Evolutionary conservation across 2,113 vertebrate species (phyloP).

Genomic region (Brachypteracias leptosomus): DNA sequence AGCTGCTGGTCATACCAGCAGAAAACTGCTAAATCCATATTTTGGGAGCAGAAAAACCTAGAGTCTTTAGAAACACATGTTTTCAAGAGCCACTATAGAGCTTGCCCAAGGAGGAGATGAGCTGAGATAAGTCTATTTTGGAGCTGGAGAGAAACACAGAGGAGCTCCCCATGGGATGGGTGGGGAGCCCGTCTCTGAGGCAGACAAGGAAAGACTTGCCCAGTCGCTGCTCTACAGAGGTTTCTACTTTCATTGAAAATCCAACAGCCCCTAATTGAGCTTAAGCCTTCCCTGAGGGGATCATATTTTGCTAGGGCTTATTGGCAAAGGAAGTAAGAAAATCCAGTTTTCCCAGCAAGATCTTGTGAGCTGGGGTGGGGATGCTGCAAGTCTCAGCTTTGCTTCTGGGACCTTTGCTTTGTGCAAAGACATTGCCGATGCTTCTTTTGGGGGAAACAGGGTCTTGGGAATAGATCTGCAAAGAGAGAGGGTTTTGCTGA

Average conservation of each 20-base stretch:
- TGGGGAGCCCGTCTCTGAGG: not conserved
- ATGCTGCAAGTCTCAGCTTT: not conserved
- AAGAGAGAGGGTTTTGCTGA: not conserved
- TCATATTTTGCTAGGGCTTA: not conserved
- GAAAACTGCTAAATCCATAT: not conserved
- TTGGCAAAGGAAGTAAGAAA: not conserved
- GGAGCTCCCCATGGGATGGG: not conserved
- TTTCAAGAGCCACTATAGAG: not conserved
- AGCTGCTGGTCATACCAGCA: not conserved
- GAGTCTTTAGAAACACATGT: not conserved
- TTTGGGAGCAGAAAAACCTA: not conserved
- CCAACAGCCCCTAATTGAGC: not conserved
- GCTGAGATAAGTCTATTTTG: not conserved
- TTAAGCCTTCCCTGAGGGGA: not conserved
- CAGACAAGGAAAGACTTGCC: not conserved
- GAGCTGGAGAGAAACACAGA: not conserved
- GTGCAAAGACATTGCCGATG: not conserved
- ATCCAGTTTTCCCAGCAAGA: not conserved
- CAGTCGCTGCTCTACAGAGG: not conserved
- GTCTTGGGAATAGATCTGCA: not conserved
- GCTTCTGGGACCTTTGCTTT: not conserved
- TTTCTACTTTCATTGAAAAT: not conserved
- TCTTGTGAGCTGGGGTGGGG: not conserved
- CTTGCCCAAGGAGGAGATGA: not conserved
- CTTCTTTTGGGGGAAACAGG: not conserved